Percentiles rank a stretch among this genome's conserved stretches.
Evolutionary conservation across 2,888 invertebrate species (phyloP).

Genomic region (Drosophila formosana): DNA sequence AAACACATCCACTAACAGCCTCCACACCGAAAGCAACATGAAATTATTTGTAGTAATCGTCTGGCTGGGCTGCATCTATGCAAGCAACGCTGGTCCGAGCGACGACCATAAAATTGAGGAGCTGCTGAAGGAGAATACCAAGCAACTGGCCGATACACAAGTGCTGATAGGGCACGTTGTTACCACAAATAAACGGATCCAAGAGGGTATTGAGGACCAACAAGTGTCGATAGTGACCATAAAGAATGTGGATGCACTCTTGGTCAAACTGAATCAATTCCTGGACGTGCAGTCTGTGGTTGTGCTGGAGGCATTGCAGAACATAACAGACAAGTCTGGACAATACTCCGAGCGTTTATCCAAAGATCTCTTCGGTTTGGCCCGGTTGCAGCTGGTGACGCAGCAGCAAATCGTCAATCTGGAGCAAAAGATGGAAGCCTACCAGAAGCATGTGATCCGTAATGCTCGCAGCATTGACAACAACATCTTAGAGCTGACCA

Average conservation of each 20-base stretch:
- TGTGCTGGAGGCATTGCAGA: constrained; percentile 37
- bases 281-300: constrained; percentile 30
- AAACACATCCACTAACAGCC: constrained; percentile 36
- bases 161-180: constrained; percentile 37
- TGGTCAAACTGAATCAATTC: constrained; percentile 30
- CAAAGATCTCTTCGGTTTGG: constrained; percentile 36
- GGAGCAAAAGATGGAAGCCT: constrained; percentile 57
- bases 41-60: constrained; percentile 34
- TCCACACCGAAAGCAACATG: constrained; percentile 38
- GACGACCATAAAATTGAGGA: constrained; percentile 22
- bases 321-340: constrained; percentile 38
- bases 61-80: constrained; percentile 22
- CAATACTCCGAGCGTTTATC: constrained; percentile 24
- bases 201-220: constrained; percentile 42
- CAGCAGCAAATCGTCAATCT: constrained; percentile 43
- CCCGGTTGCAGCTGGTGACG: constrained; percentile 46
- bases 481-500: constrained; percentile 54
- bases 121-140: constrained; percentile 34
- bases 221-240: constrained; percentile 35
- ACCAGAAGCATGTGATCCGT: constrained; percentile 49
- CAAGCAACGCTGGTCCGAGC: background rate
- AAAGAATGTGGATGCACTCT: constrained; percentile 23
- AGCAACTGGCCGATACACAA: constrained; percentile 47
- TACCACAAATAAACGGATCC: constrained; percentile 40
- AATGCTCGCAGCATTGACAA: constrained; percentile 50